Base-by-base conservation (phyloP, 2,888 invertebrate species). In the Axea sp. region DNA sequence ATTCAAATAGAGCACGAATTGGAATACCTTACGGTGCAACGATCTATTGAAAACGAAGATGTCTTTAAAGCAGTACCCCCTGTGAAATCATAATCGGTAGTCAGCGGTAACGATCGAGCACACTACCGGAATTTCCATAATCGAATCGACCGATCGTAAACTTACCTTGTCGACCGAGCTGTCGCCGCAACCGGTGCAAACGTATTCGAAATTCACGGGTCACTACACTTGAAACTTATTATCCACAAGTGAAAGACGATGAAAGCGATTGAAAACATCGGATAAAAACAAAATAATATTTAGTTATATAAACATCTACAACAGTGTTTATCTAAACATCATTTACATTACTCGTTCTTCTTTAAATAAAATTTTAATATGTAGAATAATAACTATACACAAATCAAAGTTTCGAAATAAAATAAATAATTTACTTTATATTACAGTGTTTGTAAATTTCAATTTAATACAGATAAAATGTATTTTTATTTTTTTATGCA, bases 121-220 rank as follows among this genome's bases (percentile, higher is more conserved):
- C 67, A 71, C 78, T 77, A 75, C 79, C 80, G 79, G 80, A 77
- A 84, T 83, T 83, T 84, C 83, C 80, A 82, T 81, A 83, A 84
- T 80, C 80, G 79, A 80, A 77, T 79, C 79, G 80, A 80, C 82
- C 82, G 81, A 82, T 78, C 81, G 81, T 78, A 76, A 80, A 79
- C 80, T 78, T 78, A 78, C 79, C 84, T 82, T 84, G 84, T 84
- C 84, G 82, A 77, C 84, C 84, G 78, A 84, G 84, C 84, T 84
- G 84, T 84, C 84, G 82, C 84, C 82, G 80, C 81, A 81, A 81
- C 83, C 81, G 83, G 81, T 82, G 82, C 81, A 80, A 78, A 78
- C 82, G 83, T 80, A 82, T 81, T 82, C 83, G 80, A 83, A 82
- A 83, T 84, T 84, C 82, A 82, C 84, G 82, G 82, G 78, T 84